phyloP scores from a whole-genome alignment of 2,113 vertebrate genomes.

The Calidris pygmaea region DNA sequence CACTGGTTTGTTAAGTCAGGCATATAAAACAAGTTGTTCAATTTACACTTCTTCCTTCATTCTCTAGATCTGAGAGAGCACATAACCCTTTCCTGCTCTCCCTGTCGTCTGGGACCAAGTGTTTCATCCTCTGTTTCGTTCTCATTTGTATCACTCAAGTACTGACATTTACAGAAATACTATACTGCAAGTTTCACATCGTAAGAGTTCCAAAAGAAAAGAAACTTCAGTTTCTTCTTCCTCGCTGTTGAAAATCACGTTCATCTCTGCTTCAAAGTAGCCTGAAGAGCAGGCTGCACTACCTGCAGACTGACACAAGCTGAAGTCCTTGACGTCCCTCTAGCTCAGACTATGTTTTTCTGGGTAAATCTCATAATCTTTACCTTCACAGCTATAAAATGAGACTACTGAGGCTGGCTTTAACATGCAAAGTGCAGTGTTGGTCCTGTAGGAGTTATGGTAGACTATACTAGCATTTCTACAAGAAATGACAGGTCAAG shows the following conservation, averaged over 20 bases:
- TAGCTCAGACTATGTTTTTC: not conserved
- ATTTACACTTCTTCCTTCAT: not conserved
- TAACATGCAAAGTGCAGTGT: not conserved
- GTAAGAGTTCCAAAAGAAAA: not conserved
- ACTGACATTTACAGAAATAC: not conserved
- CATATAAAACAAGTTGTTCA: not conserved
- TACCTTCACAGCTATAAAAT: not conserved
- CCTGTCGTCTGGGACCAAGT: not conserved
- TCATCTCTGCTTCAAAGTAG: not conserved
- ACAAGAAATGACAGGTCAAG: not conserved
- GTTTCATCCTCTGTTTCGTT: not conserved
- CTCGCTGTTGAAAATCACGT: not conserved
- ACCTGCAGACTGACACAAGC: not conserved
- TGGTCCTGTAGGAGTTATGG: not conserved
- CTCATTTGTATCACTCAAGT: not conserved
- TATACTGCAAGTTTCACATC: rapidly evolving
- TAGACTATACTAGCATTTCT: not conserved
- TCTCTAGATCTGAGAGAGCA: not conserved
- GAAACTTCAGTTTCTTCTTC: not conserved
- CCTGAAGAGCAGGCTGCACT: not conserved
- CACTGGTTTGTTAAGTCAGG: not conserved
- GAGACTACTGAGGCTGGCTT: not conserved
- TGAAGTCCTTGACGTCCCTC: not conserved
- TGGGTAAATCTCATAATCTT: not conserved
- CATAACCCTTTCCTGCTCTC: not conserved